Percentiles rank a stretch among this genome's conserved stretches.
Evolutionary conservation across 2,888 invertebrate species (phyloP).

Genomic region (Tetranychus piercei): DNA sequence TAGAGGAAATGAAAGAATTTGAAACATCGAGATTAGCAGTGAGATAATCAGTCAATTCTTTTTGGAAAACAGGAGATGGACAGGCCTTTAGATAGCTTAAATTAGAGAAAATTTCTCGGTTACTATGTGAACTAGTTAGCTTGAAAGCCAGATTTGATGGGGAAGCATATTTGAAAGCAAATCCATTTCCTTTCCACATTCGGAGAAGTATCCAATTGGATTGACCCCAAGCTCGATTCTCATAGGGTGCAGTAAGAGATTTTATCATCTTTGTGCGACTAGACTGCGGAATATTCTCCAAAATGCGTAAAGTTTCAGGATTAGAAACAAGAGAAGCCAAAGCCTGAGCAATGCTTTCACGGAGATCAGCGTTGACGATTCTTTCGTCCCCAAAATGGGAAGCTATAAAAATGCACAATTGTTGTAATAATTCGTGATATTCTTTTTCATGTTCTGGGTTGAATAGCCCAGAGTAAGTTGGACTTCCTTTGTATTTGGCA

Average conservation of each 20-base stretch:
- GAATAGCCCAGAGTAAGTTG: neutral
- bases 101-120: slow-evolving; percentile 7
- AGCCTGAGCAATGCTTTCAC: slow-evolving; percentile 55
- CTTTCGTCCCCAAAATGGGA: slow-evolving; percentile 54
- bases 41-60: slow-evolving; percentile 45
- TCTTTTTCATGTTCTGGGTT: slow-evolving; percentile 24
- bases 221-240: slow-evolving; percentile 59
- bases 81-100: slow-evolving; percentile 36
- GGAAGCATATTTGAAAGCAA: slow-evolving; percentile 28
- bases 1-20: slow-evolving; percentile 51
- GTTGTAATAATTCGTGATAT: slow-evolving; percentile 40
- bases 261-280: slow-evolving; percentile 47
- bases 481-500: neutral
- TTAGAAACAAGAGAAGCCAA: slow-evolving; percentile 58
- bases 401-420: slow-evolving; percentile 52
- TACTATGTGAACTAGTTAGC: neutral
- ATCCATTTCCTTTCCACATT: slow-evolving; percentile 43
- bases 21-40: slow-evolving; percentile 45
- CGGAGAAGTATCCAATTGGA: slow-evolving; percentile 50
- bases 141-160: slow-evolving; percentile 1
- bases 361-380: slow-evolving; percentile 46
- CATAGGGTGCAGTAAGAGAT: slow-evolving; percentile 54
- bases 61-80: slow-evolving; percentile 47
- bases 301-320: slow-evolving; percentile 47
- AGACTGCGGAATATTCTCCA: slow-evolving; percentile 49